phyloP scores from a whole-genome alignment of 2,888 invertebrate species.

The Lithophane ornitopus region DNA sequence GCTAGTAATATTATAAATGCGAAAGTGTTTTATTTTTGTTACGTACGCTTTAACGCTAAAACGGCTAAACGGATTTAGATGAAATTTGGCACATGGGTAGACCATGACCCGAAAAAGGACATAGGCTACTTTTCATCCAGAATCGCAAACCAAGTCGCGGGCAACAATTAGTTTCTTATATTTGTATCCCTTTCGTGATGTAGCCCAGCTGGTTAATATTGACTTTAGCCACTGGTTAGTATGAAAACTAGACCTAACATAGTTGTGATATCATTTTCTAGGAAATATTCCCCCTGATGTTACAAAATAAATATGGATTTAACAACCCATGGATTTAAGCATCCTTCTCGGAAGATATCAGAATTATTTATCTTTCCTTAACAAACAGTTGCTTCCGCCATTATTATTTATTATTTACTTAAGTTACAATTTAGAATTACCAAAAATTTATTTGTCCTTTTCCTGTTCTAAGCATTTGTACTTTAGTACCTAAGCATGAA shows the following conservation, averaged over 20 bases:
- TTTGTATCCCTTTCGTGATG: background rate
- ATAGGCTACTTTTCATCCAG: too few relatives aligned
- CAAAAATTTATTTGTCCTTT: slow-evolving; percentile 20
- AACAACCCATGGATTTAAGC: background rate
- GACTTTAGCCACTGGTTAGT: background rate
- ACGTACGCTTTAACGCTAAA: too few relatives aligned
- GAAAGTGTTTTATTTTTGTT: too few relatives aligned
- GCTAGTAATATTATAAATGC: too few relatives aligned
- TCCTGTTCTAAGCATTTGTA: slow-evolving; percentile 12
- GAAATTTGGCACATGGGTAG: too few relatives aligned
- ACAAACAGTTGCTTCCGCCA: slow-evolving; percentile 46
- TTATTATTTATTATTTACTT: slow-evolving; percentile 39
- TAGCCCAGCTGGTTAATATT: background rate
- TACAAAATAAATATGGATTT: slow-evolving; percentile 20
- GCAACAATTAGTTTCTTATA: background rate
- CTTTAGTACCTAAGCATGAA: background rate
- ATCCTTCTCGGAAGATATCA: slow-evolving; percentile 41
- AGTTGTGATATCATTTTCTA: background rate
- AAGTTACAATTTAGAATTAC: slow-evolving; percentile 27
- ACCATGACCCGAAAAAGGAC: too few relatives aligned
- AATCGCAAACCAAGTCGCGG: too few relatives aligned
- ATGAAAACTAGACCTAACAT: background rate
- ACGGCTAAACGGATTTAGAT: too few relatives aligned
- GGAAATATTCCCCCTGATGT: background rate
- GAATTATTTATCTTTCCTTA: slow-evolving; percentile 46